These are phyloP conservation scores for Gallinago solitaria DNA, from an alignment of 2,797 vertebrate species.

Conservation along the genomic window DNA sequence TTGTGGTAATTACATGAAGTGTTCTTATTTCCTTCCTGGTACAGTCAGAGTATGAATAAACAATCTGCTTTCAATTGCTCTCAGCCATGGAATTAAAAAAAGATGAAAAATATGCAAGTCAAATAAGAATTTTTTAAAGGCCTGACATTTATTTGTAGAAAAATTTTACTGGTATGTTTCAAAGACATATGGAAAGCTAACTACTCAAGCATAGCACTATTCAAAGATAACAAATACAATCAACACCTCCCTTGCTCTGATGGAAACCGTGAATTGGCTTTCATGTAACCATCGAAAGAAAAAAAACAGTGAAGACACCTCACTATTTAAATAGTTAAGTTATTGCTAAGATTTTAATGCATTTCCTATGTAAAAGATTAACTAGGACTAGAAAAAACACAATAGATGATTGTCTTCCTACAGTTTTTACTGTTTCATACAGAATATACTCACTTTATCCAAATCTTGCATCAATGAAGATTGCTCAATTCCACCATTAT, in stretches of 20 bases:
- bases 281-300: neutral
- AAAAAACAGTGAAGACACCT: neutral
- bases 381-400: neutral
- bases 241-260: neutral
- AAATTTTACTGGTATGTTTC: neutral
- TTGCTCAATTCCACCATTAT: neutral
- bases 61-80: conserved; percentile 39
- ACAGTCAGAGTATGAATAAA: conserved; percentile 57
- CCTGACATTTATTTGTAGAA: neutral
- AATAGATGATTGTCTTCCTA: neutral
- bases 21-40: conserved; percentile 61
- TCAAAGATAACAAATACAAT: neutral
- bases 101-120: conserved; percentile 4
- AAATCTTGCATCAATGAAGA: neutral
- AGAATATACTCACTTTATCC: neutral
- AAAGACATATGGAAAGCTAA: neutral
- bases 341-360: neutral
- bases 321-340: neutral
- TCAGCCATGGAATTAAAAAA: conserved; percentile 7
- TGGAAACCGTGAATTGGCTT: neutral
- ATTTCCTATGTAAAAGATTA: neutral
- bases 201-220: neutral
- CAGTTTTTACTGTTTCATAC: neutral
- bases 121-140: neutral
- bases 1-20: conserved; percentile 33